Conservation (phyloP, 2,113 vertebrate species). For the Megaleporinus macrocephalus region DNA sequence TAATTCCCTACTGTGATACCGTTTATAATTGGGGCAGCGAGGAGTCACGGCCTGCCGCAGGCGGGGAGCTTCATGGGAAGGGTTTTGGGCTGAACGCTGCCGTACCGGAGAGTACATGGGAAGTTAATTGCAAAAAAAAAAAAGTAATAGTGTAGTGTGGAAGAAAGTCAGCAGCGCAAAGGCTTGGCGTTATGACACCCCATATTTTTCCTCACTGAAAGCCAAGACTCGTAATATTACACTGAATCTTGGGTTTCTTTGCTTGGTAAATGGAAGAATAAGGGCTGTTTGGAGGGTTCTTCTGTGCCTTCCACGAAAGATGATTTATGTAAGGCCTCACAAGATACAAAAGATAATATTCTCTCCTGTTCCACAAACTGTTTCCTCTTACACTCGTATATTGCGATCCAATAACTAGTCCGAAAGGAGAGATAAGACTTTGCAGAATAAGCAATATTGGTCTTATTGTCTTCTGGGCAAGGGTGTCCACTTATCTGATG, state of each 20-base stretch:
- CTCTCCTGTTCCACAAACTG: slow-evolving; percentile 37
- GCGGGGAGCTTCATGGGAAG: neutral
- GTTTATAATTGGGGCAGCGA: slow-evolving; percentile 32
- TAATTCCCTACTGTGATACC: slow-evolving; percentile 18
- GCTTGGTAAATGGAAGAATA: slow-evolving; percentile 20
- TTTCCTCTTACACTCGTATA: slow-evolving; percentile 19
- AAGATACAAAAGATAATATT: slow-evolving; percentile 44
- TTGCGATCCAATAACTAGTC: slow-evolving; percentile 46
- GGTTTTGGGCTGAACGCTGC: neutral
- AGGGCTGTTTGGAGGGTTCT: slow-evolving; percentile 17
- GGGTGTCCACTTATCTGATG: slow-evolving; percentile 38
- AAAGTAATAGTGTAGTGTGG: neutral
- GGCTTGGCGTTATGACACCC: neutral
- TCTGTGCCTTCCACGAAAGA: slow-evolving; percentile 28
- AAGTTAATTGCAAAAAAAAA: slow-evolving; percentile 29
- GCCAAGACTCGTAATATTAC: slow-evolving; percentile 21
- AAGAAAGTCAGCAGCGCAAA: neutral
- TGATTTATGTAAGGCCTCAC: slow-evolving; percentile 38
- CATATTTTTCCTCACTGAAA: slow-evolving; percentile 21
- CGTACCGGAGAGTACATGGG: neutral
- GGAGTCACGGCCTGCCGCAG: neutral
- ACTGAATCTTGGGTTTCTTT: neutral
- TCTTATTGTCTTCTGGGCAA: slow-evolving; percentile 35
- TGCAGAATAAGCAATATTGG: slow-evolving; percentile 41
- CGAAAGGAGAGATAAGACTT: slow-evolving; percentile 41